Conservation (phyloP, 2,888 invertebrate species). For the Coenonympha arcania region DNA sequence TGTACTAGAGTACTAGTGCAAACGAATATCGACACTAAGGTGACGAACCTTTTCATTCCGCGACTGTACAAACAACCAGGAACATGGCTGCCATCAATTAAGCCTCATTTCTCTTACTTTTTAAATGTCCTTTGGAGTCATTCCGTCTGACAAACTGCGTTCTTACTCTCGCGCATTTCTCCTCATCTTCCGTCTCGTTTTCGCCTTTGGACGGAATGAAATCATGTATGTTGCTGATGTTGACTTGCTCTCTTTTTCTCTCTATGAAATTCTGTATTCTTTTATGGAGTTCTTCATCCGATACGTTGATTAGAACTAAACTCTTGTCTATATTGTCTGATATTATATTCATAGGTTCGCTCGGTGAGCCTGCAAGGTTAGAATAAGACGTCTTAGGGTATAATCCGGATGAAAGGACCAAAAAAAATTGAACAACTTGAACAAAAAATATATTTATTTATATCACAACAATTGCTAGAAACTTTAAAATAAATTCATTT, state of each 20-base stretch:
- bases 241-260: constrained; percentile 81
- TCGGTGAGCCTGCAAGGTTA: constrained; percentile 16
- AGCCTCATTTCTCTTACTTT: constrained; percentile 69
- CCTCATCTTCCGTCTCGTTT: constrained; percentile 57
- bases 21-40: too few species aligned
- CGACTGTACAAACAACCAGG: too few species aligned
- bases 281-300: constrained; percentile 76
- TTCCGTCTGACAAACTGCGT: constrained; percentile 80
- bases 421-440: constrained; percentile 13
- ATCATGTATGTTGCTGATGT: constrained; percentile 82
- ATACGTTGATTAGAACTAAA: constrained; percentile 80
- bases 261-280: constrained; percentile 83
- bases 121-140: constrained; percentile 85
- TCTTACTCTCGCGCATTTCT: constrained; percentile 84
- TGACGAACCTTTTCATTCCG: too few species aligned
- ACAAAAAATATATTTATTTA: constrained; percentile 20
- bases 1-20: too few species aligned
- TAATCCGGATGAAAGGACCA: constrained; percentile 1
- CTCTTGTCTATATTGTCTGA: constrained; percentile 42
- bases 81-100: too few species aligned
- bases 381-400: background rate
- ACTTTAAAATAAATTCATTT: background rate
- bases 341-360: background rate
- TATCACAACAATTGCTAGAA: constrained; percentile 17
- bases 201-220: constrained; percentile 72